These are phyloP conservation scores for Argentina silus DNA, from an alignment of 2,797 vertebrate genomes.

Conservation along the genomic window DNA sequence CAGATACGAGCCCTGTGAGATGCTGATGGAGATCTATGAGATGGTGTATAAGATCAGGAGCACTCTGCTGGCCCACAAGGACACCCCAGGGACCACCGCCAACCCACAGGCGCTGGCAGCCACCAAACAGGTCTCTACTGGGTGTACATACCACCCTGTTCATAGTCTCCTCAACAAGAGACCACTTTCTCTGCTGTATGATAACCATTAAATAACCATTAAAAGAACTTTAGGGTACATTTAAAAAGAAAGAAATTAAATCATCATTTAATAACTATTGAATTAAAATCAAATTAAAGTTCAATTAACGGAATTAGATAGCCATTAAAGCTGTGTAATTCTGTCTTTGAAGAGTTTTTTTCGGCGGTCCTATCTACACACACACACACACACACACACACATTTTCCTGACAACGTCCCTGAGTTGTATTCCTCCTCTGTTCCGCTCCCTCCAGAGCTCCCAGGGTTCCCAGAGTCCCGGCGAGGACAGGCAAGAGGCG, in stretches of 20 bases:
- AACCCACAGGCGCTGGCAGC: slow-evolving; percentile 59
- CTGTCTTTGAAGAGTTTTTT: too few relatives aligned
- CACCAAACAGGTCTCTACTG: slow-evolving; percentile 72
- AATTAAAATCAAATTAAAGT: too few relatives aligned
- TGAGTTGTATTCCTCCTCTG: neutral
- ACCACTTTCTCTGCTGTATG: too few relatives aligned
- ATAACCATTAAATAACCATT: too few relatives aligned
- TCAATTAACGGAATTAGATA: too few relatives aligned
- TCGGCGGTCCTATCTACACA: too few relatives aligned
- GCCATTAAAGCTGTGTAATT: too few relatives aligned
- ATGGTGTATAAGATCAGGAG: slow-evolving; percentile 80
- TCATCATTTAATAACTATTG: too few relatives aligned
- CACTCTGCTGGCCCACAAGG: slow-evolving; percentile 77
- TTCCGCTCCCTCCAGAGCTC: slow-evolving; percentile 50
- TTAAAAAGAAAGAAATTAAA: too few relatives aligned
- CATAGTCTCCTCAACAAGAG: neutral
- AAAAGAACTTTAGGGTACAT: too few relatives aligned
- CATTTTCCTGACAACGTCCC: neutral
- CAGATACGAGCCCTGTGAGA: slow-evolving; percentile 81
- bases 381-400: too few relatives aligned
- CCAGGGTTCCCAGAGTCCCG: slow-evolving; percentile 68
- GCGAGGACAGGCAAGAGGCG: slow-evolving; percentile 62
- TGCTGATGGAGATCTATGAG: slow-evolving; percentile 79
- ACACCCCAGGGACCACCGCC: slow-evolving; percentile 58
- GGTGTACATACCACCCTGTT: neutral